Base-by-base conservation (phyloP, 2,797 vertebrate species). In the Gambelia wislizenii region DNA sequence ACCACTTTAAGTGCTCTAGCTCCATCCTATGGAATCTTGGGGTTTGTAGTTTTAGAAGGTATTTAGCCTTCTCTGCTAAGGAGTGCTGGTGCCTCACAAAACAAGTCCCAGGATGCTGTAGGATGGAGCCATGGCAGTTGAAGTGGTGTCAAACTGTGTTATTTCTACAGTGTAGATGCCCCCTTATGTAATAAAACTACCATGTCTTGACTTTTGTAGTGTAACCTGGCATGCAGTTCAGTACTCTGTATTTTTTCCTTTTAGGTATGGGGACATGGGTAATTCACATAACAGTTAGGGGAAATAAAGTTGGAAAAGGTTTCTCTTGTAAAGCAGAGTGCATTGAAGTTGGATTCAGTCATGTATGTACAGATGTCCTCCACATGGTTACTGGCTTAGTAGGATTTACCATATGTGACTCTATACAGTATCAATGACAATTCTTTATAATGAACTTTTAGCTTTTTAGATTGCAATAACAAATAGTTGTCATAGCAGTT, bases 251-350 rank as follows among this genome's bases (percentile, higher is more conserved):
- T 61, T 64, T 64, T 7, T 74, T 13, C 42, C 44, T 39, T 47
- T 44, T 9, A 44, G 7, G 70, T 27, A 42, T 42, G 20, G 74
- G 88, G 39, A 59, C 52, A 83, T 30, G 36, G 84, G 2, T 1
- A 85, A 36, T 92, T 93, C 61, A 44, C 81, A 67, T 85, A 87
- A 27, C 87, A 89, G 90, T 49, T 64, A 39, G 91, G 9, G 33
- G 30, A 39, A 27, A 25, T 77, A 84, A 30, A 84, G 16, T 88
- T 6, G 75, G 85, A 83, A 84, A 47, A 44, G 14, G 89, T 91
- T 72, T 85, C 1, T 49, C 54, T 42, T 90, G 18, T 76, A 36
- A 76, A 83, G 69, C 18, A 67, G 13, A 56, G 59, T 90, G 77
- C 85, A 80, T 87, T 72, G 72, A 44, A 27, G 64, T 8, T 74